phyloP scores from a whole-genome alignment of 2,113 vertebrate species.

The Hemicordylus capensis region DNA sequence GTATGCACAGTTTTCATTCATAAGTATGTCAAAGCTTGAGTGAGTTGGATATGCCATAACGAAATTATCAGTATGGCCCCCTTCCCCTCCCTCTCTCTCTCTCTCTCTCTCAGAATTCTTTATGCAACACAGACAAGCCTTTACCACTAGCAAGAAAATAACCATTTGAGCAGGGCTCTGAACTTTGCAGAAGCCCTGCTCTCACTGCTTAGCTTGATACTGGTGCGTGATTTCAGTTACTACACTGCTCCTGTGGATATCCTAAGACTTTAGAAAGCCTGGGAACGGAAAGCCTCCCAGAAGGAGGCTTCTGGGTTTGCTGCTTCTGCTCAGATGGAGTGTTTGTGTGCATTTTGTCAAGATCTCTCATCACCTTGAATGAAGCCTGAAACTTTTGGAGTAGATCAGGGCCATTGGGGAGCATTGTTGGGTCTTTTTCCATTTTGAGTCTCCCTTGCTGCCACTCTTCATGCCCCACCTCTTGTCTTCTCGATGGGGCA shows the following conservation, averaged over 20 bases:
- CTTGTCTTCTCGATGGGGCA: background rate
- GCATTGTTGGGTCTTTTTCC: background rate
- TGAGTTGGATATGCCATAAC: background rate
- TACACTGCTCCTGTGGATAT: slow-evolving; percentile 15
- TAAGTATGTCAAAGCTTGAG: background rate
- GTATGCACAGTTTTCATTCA: background rate
- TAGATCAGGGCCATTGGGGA: background rate
- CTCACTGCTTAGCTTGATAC: slow-evolving; percentile 4
- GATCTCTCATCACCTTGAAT: background rate
- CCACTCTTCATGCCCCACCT: background rate
- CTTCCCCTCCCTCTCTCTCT: background rate
- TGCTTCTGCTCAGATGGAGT: background rate
- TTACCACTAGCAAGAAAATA: background rate
- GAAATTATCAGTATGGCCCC: background rate
- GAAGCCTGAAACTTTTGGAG: background rate
- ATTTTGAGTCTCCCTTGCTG: background rate
- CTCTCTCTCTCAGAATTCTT: background rate
- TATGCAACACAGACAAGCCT: background rate
- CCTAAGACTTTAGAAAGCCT: background rate
- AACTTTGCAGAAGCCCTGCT: background rate
- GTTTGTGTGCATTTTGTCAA: background rate
- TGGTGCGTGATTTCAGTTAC: slow-evolving; percentile 36
- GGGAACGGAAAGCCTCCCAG: background rate
- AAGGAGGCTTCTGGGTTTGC: background rate
- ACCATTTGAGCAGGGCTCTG: background rate